Percentiles rank a stretch among this genome's conserved stretches.
phyloP scores from a whole-genome alignment of 2,888 invertebrate genomes.

The Glyphotaelius pellucidus region DNA sequence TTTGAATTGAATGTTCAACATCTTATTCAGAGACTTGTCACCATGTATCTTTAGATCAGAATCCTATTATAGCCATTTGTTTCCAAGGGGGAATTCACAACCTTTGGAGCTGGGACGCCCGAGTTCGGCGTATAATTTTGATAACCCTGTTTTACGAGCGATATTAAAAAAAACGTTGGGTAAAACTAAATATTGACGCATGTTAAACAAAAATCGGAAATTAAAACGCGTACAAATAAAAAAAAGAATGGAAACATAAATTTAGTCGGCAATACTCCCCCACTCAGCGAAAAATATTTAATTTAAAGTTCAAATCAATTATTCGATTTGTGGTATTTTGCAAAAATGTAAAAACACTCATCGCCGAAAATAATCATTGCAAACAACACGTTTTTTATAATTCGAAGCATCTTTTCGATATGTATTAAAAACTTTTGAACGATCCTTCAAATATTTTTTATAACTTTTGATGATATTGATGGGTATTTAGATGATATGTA shows the following conservation, averaged over 20 bases:
- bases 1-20: slow-evolving; percentile 4
- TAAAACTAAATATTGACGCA: background rate
- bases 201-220: background rate
- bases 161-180: background rate
- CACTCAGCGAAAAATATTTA: background rate
- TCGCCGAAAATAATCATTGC: background rate
- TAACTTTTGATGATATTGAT: background rate
- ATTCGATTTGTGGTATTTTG: background rate
- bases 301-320: too few relatives aligned
- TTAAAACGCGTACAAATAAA: background rate
- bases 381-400: background rate
- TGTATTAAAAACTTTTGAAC: background rate
- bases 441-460: background rate
- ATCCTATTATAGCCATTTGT: slow-evolving; percentile 12
- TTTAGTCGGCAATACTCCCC: background rate
- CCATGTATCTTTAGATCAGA: slow-evolving; percentile 6
- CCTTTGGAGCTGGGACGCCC: background rate
- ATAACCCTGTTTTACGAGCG: background rate
- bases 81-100: background rate
- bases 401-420: background rate
- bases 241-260: background rate
- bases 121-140: background rate
- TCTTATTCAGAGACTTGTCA: slow-evolving; percentile 26
- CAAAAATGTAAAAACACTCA: background rate
- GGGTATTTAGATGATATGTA: background rate